These are phyloP conservation scores for Aleiodes alternator DNA, from an alignment of 2,888 invertebrate genomes.

Conservation along the genomic window DNA sequence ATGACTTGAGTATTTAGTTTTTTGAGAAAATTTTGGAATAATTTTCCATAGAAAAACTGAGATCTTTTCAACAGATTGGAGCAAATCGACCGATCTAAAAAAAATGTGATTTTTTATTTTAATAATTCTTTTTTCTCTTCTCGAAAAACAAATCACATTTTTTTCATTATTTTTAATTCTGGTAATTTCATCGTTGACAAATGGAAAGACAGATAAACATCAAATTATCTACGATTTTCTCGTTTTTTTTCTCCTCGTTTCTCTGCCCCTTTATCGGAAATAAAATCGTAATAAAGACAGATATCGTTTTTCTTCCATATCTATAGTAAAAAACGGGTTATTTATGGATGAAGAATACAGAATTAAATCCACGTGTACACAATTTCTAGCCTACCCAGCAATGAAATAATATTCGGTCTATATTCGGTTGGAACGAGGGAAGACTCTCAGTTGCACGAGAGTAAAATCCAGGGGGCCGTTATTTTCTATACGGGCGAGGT, in stretches of 20 bases:
- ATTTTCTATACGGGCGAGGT: constrained; percentile 45
- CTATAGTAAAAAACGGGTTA: not conserved
- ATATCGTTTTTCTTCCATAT: not conserved
- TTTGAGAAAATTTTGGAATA: no score
- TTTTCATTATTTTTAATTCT: no score
- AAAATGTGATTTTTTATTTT: no score
- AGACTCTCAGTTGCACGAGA: constrained; percentile 26
- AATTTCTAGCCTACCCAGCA: not conserved
- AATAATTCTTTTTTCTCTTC: no score
- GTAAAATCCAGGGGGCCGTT: constrained; percentile 38
- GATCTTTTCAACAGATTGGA: no score
- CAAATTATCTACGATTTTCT: no score
- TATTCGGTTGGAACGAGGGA: constrained; percentile 39
- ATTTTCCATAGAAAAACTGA: no score
- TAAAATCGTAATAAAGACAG: not conserved
- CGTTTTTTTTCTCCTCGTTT: no score
- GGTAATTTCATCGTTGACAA: not conserved
- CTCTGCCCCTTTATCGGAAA: not conserved
- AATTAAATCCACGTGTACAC: constrained; percentile 34
- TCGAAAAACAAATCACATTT: no score
- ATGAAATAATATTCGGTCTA: constrained; percentile 50
- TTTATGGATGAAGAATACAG: constrained; percentile 15
- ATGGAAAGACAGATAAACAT: not conserved
- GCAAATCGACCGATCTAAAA: no score
- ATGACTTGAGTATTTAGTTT: no score